Conservation (phyloP, 2,888 invertebrate species). For the Stomorhina lunata region DNA sequence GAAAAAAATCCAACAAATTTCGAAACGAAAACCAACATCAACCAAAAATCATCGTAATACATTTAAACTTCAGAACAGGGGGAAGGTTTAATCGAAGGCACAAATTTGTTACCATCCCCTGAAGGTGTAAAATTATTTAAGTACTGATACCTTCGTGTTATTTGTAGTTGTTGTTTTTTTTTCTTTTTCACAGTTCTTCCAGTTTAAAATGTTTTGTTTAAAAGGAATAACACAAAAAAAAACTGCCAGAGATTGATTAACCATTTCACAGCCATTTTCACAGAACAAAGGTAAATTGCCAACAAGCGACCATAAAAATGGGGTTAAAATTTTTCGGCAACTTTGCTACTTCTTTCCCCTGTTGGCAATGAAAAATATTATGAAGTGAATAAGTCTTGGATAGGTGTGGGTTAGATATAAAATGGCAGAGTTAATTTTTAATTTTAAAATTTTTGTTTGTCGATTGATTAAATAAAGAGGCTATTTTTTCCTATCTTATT, state of each 20-base stretch:
- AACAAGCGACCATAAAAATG: background rate
- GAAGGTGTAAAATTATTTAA: slow-evolving; percentile 55
- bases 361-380: background rate
- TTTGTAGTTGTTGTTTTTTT: background rate
- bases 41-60: background rate
- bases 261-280: slow-evolving; percentile 54
- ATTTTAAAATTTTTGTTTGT: too few species aligned
- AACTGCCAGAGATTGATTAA: slow-evolving; percentile 56
- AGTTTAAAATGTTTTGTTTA: background rate
- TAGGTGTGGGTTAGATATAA: too few species aligned
- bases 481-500: too few species aligned
- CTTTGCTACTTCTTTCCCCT: background rate
- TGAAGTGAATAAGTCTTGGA: background rate
- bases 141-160: slow-evolving; percentile 34
- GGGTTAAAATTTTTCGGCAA: slow-evolving; percentile 35
- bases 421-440: too few species aligned
- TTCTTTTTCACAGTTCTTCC: background rate
- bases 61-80: background rate
- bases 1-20: background rate
- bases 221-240: background rate
- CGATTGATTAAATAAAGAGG: too few species aligned
- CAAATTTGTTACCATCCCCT: slow-evolving; percentile 53
- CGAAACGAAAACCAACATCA: slow-evolving; percentile 2
- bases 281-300: slow-evolving; percentile 38
- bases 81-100: slow-evolving; percentile 40